Evolutionary conservation across 2,113 vertebrate species (phyloP), one percentile per base, ranked within the genome.

Genomic region (Notothenia rossii): DNA sequence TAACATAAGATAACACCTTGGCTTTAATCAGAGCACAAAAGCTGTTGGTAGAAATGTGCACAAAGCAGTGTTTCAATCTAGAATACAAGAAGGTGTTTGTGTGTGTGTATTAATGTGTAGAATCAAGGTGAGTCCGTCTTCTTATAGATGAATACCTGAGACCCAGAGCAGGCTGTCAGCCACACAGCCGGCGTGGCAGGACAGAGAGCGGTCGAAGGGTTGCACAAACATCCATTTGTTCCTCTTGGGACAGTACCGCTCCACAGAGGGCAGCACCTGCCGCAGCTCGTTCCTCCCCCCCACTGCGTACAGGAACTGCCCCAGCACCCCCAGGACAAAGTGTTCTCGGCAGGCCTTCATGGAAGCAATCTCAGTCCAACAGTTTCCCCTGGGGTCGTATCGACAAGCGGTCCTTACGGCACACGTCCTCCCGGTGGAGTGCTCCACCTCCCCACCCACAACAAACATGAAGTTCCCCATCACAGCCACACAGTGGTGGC

Each of bases 301-400:
- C 0, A 96, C 97, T 0, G 98, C 98, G 25, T 97, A 99, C 73
- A 99, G 95, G 90, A 93, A 97, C 72, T 97, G 96, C 0, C 96
- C 96, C 94, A 98, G 89, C 0, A 96, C 95, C 7, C 96, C 98
- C 84, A 99, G 94, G 33, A 98, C 96, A 83, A 99, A 99, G 89
- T 99, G 98, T 56, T 99, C 98, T 69, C 98, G 94, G 81, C 98
- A 99, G 75, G 97, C 97, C 91, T 98, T 98, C 98, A 99, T 99
- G 0, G 97, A 94, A 14, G 97, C 98, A 0, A 99, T 96, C 90
- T 99, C 97, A 0, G 96, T 96, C 98, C 98, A 99, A 6, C 94
- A 93, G 90, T 99, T 95, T 1, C 93, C 96, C 75, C 98, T 96
- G 10, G 97, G 97, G 90, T 99, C 97, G 0, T 98, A 99, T 0